These are phyloP conservation scores for Lamprologus lemairii DNA, from an alignment of 2,113 vertebrate species.

Conservation along the genomic window DNA sequence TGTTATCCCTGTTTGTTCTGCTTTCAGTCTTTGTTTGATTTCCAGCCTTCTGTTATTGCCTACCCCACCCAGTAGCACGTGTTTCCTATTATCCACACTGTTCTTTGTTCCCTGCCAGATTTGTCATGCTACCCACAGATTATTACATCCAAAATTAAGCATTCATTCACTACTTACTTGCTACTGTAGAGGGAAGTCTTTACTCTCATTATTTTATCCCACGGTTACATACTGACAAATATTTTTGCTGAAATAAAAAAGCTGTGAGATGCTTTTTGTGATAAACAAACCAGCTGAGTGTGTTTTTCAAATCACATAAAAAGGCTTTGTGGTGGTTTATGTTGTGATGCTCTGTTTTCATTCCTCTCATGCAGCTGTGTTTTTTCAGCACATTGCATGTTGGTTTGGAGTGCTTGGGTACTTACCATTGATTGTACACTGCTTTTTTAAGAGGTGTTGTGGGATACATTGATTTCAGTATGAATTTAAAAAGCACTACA, in stretches of 20 bases:
- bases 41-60: not conserved
- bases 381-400: not conserved
- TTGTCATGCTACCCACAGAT: not conserved
- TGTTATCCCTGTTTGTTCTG: not conserved
- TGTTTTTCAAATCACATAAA: not conserved
- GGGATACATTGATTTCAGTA: not conserved
- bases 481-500: not conserved
- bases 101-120: not conserved
- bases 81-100: not conserved
- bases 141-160: not conserved
- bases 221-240: not conserved
- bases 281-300: not conserved
- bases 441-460: not conserved
- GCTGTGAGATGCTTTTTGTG: not conserved
- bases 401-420: not conserved
- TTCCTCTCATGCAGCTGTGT: not conserved
- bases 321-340: not conserved
- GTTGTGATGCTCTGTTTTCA: not conserved
- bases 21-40: not conserved
- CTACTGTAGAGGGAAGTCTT: not conserved
- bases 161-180: not conserved
- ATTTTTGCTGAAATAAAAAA: not conserved
- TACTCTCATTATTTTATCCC: not conserved
- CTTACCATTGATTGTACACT: not conserved
- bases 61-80: not conserved